phyloP scores from a whole-genome alignment of 1,140 invertebrate species.

The Aphaenogaster ashmeadi region DNA sequence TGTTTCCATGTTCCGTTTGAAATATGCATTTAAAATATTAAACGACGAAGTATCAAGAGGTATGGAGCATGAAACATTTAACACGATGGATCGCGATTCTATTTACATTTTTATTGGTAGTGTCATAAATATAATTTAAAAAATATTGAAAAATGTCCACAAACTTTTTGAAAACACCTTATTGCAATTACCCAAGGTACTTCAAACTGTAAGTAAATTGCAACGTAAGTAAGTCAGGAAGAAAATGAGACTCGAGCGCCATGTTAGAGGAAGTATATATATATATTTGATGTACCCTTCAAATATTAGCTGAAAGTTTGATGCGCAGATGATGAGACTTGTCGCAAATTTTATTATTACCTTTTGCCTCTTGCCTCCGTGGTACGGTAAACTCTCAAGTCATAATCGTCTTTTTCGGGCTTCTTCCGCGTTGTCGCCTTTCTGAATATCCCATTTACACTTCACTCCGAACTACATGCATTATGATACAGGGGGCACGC shows the following conservation, averaged over 20 bases:
- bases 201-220: constrained; percentile 28
- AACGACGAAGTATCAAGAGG: not conserved
- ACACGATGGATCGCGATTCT: not conserved
- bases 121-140: not conserved
- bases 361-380: not conserved
- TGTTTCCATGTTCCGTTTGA: not conserved
- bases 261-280: constrained; percentile 1
- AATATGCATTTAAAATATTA: not conserved
- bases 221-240: constrained; percentile 20
- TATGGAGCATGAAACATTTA: not conserved
- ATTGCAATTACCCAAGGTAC: not conserved
- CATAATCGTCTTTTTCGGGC: not conserved
- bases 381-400: constrained; percentile 11
- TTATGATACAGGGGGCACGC: not conserved
- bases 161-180: not conserved
- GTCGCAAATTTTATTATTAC: constrained; percentile 44
- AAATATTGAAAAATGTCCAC: not conserved
- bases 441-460: not conserved
- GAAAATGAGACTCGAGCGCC: not conserved
- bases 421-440: constrained; percentile 11
- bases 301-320: constrained; percentile 49
- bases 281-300: constrained; percentile 32
- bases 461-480: not conserved
- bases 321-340: constrained; percentile 20
- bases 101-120: not conserved